Evolutionary conservation across 2,888 invertebrate genomes (phyloP), one percentile per base, ranked within the genome.

Genomic region (Alsophila aescularia): DNA sequence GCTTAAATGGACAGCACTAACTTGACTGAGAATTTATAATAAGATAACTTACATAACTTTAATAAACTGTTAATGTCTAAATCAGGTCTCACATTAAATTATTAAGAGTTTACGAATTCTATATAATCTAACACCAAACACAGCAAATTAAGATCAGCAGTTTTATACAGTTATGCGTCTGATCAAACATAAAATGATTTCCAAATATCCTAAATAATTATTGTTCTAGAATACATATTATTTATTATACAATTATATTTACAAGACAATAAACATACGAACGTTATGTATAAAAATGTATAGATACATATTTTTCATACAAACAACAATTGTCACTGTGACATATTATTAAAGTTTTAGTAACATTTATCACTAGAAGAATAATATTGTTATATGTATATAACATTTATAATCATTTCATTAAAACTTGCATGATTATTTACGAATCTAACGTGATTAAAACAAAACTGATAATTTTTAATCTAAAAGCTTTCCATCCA

Each of bases 81-180:
- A 73, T 84, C 79, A 84, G 82, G 82, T 85, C 80, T 81, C 81
- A 81, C 68, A 74, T 72, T 74, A 81, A 67, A 74, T 72, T 74
- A 69, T 70, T 29, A 55, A 44, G 14, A 50, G n/a, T 29, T 51
- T 52, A 58, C 16, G 60, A 60, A 62, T 45, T 63, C 67, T 83
- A 83, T 50, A 57, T n/a, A n/a, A n/a, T 60, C 83, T 87, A 88
- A 90, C 89, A 90, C 70, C 89, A 86, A 90, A 90, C 87, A 87
- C 81, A 51, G 87, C 89, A 90, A 89, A 81, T 66, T 40, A 88
- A 81, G 55, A 58, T 67, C 64, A 83, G 83, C 84, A 59, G 67
- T 83, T 75, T 82, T 14, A 60, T 85, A 87, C 86, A 87, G 76
- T 72, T 73, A 81, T 70, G 87, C 86, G 34, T 70, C 48, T 65